Percentiles rank a stretch among this genome's conserved stretches.
These are phyloP conservation scores for Actenoides hombroni DNA, from an alignment of 2,113 vertebrate species.

Conservation along the genomic window DNA sequence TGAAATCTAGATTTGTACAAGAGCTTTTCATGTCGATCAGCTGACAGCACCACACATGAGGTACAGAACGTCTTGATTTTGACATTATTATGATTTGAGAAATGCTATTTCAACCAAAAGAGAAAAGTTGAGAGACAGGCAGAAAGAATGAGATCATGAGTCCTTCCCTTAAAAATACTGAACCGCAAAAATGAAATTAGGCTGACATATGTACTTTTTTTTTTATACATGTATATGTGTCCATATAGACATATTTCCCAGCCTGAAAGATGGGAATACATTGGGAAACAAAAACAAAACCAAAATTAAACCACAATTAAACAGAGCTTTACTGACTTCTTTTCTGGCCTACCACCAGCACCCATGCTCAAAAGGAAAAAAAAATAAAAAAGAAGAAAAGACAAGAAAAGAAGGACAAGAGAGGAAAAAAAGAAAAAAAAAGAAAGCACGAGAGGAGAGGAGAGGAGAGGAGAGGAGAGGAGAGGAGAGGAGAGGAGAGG, in stretches of 20 bases:
- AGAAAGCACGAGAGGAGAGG: no score
- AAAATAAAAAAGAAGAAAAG: not conserved
- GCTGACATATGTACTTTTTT: not conserved
- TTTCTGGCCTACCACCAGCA: not conserved
- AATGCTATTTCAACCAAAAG: not conserved
- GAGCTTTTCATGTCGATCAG: not conserved
- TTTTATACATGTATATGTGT: not conserved
- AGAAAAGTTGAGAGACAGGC: not conserved
- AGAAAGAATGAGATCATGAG: not conserved
- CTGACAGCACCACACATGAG: not conserved
- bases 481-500: no score
- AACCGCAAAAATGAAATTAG: not conserved
- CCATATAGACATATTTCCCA: not conserved
- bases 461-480: no score
- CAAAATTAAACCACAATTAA: not conserved
- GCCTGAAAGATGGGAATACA: not conserved
- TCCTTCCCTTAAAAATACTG: not conserved
- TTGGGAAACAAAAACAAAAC: not conserved
- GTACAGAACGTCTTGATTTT: not conserved
- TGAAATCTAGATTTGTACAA: not conserved
- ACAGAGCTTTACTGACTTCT: not conserved
- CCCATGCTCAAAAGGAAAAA: not conserved
- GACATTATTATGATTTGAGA: not conserved
- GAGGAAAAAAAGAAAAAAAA: not conserved
- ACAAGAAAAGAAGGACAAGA: no score